Evolutionary conservation across 2,113 vertebrate genomes (phyloP).

Genomic region (Nerophis ophidion): DNA sequence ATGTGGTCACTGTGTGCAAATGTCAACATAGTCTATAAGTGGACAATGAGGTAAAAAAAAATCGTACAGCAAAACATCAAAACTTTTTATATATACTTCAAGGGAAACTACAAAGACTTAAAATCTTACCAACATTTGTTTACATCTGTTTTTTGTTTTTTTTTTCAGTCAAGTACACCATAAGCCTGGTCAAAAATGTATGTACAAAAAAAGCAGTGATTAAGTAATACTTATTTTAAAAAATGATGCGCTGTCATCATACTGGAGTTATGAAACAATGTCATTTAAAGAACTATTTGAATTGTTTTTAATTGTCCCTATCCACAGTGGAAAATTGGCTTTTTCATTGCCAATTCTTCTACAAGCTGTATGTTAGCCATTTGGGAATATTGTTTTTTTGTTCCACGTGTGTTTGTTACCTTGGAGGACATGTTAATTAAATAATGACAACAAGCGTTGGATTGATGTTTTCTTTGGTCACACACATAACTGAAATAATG

Average conservation of each 20-base stretch:
- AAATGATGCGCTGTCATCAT: no score
- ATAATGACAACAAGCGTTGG: slow-evolving; percentile 36
- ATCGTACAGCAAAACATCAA: no score
- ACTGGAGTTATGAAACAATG: no score
- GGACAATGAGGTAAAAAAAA: no score
- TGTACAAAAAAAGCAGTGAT: not conserved
- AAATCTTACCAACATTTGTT: not conserved
- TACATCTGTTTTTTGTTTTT: not conserved
- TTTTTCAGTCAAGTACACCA: not conserved
- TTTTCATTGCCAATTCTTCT: no score
- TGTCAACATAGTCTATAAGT: not conserved
- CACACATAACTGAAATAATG: no score
- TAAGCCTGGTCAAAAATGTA: not conserved
- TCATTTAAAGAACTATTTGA: not conserved
- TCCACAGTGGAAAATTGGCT: not conserved
- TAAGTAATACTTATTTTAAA: no score
- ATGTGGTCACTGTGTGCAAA: slow-evolving; percentile 15
- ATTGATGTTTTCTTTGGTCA: not conserved
- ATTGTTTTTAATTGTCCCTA: not conserved
- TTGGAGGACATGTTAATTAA: slow-evolving; percentile 60
- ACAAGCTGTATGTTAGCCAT: no score
- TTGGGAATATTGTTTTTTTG: slow-evolving; percentile 26
- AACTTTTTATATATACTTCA: not conserved
- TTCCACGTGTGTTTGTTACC: slow-evolving; percentile 21
- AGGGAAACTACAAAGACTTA: not conserved